Percentiles rank a stretch among this genome's conserved stretches.
These are phyloP conservation scores for Chrysolina americana DNA, from an alignment of 2,888 invertebrate species.

Conservation along the genomic window DNA sequence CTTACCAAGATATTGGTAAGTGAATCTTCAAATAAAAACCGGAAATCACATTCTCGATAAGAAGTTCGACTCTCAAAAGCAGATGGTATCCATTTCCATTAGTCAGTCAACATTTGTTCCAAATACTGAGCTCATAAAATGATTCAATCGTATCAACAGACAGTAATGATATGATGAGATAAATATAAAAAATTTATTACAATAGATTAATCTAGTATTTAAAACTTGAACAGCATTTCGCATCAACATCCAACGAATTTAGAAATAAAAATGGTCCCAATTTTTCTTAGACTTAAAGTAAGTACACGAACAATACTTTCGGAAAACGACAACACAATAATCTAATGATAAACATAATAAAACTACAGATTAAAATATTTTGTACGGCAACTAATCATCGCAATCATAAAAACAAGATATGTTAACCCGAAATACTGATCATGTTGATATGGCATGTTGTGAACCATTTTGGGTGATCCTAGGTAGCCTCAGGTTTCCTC, in stretches of 20 bases:
- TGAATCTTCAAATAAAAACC: neutral
- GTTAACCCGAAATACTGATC: slow-evolving; percentile 59
- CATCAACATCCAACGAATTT: slow-evolving; percentile 46
- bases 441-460: slow-evolving; percentile 60
- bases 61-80: slow-evolving; percentile 12
- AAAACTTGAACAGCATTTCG: slow-evolving; percentile 58
- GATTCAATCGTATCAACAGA: slow-evolving; percentile 33
- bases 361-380: slow-evolving; percentile 55
- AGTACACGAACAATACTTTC: slow-evolving; percentile 55
- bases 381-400: slow-evolving; percentile 43
- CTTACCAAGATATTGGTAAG: slow-evolving; percentile 17
- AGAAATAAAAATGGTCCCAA: slow-evolving; percentile 54
- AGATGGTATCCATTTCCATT: slow-evolving; percentile 8
- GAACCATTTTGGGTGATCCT: slow-evolving; percentile 41
- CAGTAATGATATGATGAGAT: slow-evolving; percentile 43
- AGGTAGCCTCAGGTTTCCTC: slow-evolving; percentile 56
- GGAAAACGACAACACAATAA: slow-evolving; percentile 37
- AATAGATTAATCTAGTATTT: slow-evolving; percentile 46
- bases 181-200: slow-evolving; percentile 49
- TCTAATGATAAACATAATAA: slow-evolving; percentile 47
- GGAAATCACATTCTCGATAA: neutral
- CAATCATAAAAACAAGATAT: slow-evolving; percentile 39
- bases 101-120: slow-evolving; percentile 35
- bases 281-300: slow-evolving; percentile 47
- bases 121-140: slow-evolving; percentile 25